These are phyloP conservation scores for Drosophila prosaltans DNA, from an alignment of 1,140 invertebrate genomes.

Conservation along the genomic window DNA sequence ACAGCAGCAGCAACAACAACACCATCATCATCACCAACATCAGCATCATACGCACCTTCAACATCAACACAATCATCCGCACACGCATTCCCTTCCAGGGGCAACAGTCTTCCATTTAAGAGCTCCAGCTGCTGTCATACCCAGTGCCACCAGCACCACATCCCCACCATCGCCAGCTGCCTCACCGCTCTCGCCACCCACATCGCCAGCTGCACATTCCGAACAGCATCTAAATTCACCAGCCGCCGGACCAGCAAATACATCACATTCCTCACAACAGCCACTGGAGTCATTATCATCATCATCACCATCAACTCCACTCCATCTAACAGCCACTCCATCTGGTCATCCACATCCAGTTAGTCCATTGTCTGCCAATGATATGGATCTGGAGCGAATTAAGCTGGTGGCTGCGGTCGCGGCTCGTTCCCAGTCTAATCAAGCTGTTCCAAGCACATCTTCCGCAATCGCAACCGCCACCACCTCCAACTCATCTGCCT, in stretches of 20 bases:
- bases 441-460: slow-evolving; percentile 41
- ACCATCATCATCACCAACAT: slow-evolving; percentile 43
- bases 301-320: slow-evolving; percentile 13
- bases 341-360: slow-evolving; percentile 10
- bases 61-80: slow-evolving; percentile 14
- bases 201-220: slow-evolving; percentile 64
- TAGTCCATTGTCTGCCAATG: slow-evolving; percentile 42
- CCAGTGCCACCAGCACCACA: slow-evolving; percentile 33
- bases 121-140: slow-evolving; percentile 33
- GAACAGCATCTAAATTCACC: slow-evolving; percentile 54
- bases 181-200: slow-evolving; percentile 76
- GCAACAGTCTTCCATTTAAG: slow-evolving; percentile 65
- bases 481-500: slow-evolving; percentile 47
- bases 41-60: slow-evolving; percentile 27
- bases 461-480: slow-evolving; percentile 32
- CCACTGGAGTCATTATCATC: slow-evolving; percentile 22
- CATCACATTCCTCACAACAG: slow-evolving; percentile 46
- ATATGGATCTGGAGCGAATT: slow-evolving; percentile 81
- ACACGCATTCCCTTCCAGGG: slow-evolving; percentile 45
- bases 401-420: slow-evolving; percentile 78
- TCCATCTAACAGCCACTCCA: slow-evolving; percentile 11
- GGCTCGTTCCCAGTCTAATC: slow-evolving; percentile 46
- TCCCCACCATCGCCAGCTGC: slow-evolving; percentile 72
- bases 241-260: slow-evolving; percentile 38
- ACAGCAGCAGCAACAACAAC: slow-evolving; percentile 50